Evolutionary conservation across 2,888 invertebrate genomes (phyloP).

Genomic region (Lepidochitona cinerea): DNA sequence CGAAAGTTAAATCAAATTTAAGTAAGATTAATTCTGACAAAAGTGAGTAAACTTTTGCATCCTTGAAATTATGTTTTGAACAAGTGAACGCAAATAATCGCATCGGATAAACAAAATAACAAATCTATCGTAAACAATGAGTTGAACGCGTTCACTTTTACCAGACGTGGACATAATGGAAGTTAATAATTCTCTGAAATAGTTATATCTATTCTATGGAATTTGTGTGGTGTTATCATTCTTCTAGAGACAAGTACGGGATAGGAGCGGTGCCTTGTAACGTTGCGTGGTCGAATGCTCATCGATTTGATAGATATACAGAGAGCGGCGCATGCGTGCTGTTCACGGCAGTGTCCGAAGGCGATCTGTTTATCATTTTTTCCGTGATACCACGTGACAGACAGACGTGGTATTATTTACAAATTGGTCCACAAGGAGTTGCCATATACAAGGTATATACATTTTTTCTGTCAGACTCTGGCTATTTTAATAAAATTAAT

Average conservation of each 20-base stretch:
- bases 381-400: constrained; percentile 10
- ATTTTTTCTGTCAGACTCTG: background rate
- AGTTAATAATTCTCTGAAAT: no score
- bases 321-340: background rate
- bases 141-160: no score
- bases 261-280: constrained; percentile 3
- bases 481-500: background rate
- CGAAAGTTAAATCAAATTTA: no score
- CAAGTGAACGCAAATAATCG: no score
- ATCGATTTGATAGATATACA: background rate
- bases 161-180: no score
- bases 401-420: constrained; percentile 12
- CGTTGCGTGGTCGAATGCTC: background rate
- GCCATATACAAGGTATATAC: constrained; percentile 11
- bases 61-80: no score
- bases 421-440: constrained; percentile 12
- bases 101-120: no score
- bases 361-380: background rate
- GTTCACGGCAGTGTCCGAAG: constrained; percentile 7
- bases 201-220: no score
- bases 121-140: no score
- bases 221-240: no score
- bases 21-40: no score
- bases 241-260: background rate
- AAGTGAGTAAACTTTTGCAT: no score